Evolutionary conservation across 2,113 vertebrate genomes (phyloP).

Genomic region (Callithrix jacchus): DNA sequence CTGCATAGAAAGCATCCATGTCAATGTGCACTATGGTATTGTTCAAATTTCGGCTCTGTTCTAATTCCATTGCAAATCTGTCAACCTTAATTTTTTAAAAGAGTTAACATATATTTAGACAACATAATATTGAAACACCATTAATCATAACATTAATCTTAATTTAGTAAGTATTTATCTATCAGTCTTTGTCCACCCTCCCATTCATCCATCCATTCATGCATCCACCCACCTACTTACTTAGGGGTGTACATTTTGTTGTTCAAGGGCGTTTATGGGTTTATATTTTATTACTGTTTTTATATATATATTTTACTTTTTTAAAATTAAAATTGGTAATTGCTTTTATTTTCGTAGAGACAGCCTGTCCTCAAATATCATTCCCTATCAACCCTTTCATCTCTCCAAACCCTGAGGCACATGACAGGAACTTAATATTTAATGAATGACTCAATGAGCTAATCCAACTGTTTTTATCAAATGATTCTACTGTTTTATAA

Average conservation of each 20-base stretch:
- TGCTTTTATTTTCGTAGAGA: not conserved
- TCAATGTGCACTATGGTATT: conserved; percentile 95
- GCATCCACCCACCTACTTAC: not conserved
- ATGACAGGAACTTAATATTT: conserved; percentile 36
- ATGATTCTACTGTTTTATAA: conserved; percentile 28
- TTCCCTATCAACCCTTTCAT: not conserved
- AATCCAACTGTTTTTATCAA: conserved; percentile 17
- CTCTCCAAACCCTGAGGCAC: not conserved
- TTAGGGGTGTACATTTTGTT: not conserved
- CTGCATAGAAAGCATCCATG: conserved; percentile 99
- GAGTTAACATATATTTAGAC: conserved; percentile 38
- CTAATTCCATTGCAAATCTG: conserved; percentile 85
- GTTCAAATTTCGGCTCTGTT: conserved; percentile 89
- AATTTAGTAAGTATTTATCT: not conserved
- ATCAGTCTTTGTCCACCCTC: not conserved
- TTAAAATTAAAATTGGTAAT: not conserved
- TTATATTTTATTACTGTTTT: not conserved
- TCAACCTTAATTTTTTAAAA: conserved; percentile 86
- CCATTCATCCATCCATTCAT: not conserved
- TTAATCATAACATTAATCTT: conserved; percentile 29
- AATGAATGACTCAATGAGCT: conserved; percentile 44
- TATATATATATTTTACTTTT: not conserved
- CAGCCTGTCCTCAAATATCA: not conserved
- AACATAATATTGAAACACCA: conserved; percentile 7
- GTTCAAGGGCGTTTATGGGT: not conserved